Evolutionary conservation across 2,113 vertebrate genomes (phyloP).

Genomic region (Ovibos moschatus): DNA sequence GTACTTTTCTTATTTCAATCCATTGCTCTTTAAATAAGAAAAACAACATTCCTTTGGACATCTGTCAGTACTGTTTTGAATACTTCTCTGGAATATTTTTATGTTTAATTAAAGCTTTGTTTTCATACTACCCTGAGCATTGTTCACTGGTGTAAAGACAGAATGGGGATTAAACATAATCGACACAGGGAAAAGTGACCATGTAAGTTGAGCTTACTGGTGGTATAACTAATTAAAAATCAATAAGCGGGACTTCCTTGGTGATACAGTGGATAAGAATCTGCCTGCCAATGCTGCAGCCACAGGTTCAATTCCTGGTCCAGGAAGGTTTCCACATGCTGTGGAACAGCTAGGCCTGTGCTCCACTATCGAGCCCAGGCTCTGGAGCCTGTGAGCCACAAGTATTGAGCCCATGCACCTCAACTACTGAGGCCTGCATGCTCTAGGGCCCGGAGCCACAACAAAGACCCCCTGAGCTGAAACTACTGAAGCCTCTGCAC

Average conservation of each 20-base stretch:
- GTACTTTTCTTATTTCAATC: not conserved
- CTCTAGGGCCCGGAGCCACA: not conserved
- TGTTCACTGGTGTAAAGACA: not conserved
- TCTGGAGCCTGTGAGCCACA: not conserved
- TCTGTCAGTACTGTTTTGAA: not conserved
- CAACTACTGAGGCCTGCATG: not conserved
- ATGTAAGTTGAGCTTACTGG: not conserved
- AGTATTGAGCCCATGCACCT: not conserved
- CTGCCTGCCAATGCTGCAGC: not conserved
- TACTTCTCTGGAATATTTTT: conserved; percentile 16
- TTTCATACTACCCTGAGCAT: not conserved
- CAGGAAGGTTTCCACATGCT: not conserved
- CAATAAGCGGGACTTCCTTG: not conserved
- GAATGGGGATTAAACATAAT: not conserved
- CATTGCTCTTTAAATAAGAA: conserved; percentile 3
- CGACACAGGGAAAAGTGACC: not conserved
- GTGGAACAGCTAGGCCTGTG: not conserved
- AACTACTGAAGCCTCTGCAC: not conserved
- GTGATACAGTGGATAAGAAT: not conserved
- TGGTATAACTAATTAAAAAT: not conserved
- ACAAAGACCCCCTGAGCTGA: not conserved
- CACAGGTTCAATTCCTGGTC: not conserved
- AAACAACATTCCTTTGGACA: conserved; percentile 1
- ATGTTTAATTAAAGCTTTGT: not conserved
- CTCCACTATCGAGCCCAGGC: not conserved